A percentile compares a stretch with the other conserved stretches of the same genome.
Conservation (phyloP, 2,797 vertebrate genomes). For the Synaphobranchus kaupii region DNA sequence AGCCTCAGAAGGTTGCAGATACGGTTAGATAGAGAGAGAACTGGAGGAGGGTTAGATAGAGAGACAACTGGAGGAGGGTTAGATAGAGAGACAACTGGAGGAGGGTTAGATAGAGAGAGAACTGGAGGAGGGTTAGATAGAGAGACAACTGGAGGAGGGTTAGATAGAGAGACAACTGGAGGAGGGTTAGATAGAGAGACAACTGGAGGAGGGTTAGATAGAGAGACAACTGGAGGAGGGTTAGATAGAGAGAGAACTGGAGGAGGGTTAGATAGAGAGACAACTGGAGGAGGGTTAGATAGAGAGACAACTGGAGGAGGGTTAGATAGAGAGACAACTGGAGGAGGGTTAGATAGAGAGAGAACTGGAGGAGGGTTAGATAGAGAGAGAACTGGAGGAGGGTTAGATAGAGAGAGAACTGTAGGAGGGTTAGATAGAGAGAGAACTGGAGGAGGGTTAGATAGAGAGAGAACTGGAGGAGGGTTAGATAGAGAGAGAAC, state of each 20-base stretch:
- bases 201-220: too few relatives aligned
- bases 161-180: conserved; percentile 11
- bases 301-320: too few relatives aligned
- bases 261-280: conserved; percentile 11
- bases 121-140: too few relatives aligned
- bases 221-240: too few relatives aligned
- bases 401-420: conserved; percentile 27
- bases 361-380: too few relatives aligned
- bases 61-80: too few relatives aligned
- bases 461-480: too few relatives aligned
- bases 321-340: conserved; percentile 11
- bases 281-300: too few relatives aligned
- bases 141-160: too few relatives aligned
- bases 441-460: conserved; percentile 4
- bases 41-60: background rate
- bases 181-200: conserved; percentile 11
- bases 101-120: conserved; percentile 23
- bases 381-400: conserved; percentile 27
- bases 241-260: conserved; percentile 27
- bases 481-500: conserved; percentile 23
- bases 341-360: conserved; percentile 3
- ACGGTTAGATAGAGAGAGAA: conserved; percentile 22
- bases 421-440: conserved; percentile 18
- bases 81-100: conserved; percentile 11
- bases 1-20: background rate